These are phyloP conservation scores for Augochlorella aurata DNA, from an alignment of 2,888 invertebrate species.

Conservation along the genomic window DNA sequence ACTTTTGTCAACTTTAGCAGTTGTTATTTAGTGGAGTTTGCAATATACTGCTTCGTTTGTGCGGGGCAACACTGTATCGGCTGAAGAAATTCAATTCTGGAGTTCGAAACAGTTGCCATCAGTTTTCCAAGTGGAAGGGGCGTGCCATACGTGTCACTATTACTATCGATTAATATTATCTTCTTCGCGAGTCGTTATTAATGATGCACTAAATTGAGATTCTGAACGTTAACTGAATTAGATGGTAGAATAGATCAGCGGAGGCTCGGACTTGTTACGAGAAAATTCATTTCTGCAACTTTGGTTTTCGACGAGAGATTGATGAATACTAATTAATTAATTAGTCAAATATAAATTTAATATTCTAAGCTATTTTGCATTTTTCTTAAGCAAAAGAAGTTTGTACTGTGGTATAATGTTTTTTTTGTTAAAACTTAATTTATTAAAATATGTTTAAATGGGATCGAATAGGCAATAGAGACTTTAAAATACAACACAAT, in stretches of 20 bases:
- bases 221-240: not conserved
- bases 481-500: no score
- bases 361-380: not conserved
- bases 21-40: not conserved
- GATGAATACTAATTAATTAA: not conserved
- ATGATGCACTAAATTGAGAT: not conserved
- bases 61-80: not conserved
- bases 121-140: not conserved
- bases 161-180: not conserved
- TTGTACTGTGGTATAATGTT: not conserved
- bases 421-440: no score
- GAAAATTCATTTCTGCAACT: not conserved
- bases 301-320: not conserved
- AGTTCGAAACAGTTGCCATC: not conserved
- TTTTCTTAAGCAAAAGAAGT: not conserved
- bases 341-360: not conserved
- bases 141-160: not conserved
- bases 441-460: no score
- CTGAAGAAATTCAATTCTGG: not conserved
- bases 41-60: not conserved
- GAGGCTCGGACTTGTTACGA: not conserved
- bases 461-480: no score
- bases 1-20: not conserved
- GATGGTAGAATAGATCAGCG: not conserved
- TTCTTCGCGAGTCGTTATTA: not conserved